These are phyloP conservation scores for Percopsis transmontana DNA, from an alignment of 2,113 vertebrate species.

Conservation along the genomic window DNA sequence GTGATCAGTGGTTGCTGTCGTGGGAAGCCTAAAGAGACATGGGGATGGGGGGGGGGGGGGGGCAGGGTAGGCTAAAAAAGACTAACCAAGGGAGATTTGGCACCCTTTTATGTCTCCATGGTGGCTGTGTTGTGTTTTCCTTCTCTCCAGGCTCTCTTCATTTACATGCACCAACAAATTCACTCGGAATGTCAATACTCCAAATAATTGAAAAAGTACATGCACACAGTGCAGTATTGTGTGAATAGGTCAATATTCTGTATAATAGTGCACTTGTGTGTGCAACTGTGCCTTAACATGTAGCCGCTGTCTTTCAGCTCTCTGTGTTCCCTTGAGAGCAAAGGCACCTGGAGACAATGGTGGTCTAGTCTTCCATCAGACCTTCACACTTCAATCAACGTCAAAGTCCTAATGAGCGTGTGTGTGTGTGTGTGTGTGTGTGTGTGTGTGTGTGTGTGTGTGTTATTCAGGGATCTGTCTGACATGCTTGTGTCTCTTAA, in stretches of 20 bases:
- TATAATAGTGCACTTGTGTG: no score
- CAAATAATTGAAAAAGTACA: no score
- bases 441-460: slow-evolving; percentile 20
- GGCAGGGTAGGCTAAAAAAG: slow-evolving; percentile 3
- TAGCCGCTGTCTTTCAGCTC: neutral
- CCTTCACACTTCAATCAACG: neutral
- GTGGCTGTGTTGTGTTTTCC: slow-evolving; percentile 47
- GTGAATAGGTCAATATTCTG: no score
- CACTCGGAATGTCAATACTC: no score
- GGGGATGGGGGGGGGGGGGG: neutral
- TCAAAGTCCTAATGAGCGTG: neutral
- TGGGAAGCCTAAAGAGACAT: slow-evolving; percentile 47
- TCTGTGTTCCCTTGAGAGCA: neutral
- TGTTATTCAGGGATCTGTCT: no score
- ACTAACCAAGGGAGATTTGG: slow-evolving; percentile 54
- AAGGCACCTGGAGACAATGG: no score
- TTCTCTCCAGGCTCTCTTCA: slow-evolving; percentile 23
- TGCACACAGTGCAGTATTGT: no score
- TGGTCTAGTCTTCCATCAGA: no score
- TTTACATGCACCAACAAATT: neutral
- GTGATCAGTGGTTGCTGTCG: slow-evolving; percentile 29
- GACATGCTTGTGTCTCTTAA: no score
- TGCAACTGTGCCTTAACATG: no score
- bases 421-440: slow-evolving; percentile 13
- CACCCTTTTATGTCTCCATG: slow-evolving; percentile 64